Evolutionary conservation across 2,113 vertebrate species (phyloP).

Genomic region (Zootoca vivipara): DNA sequence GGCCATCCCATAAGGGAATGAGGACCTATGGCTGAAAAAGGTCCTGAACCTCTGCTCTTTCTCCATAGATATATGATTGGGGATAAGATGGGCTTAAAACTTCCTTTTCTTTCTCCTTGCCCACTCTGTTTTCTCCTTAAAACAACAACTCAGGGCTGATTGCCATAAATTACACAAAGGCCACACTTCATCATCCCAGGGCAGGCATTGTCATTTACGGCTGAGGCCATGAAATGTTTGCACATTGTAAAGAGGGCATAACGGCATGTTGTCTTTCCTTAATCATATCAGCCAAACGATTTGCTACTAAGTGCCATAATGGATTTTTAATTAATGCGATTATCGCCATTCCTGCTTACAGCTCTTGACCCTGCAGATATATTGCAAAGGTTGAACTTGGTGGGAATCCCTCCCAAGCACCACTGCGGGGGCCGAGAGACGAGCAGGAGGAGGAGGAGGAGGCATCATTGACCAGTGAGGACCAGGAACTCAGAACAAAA

Average conservation of each 20-base stretch:
- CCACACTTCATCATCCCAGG: constrained; percentile 47
- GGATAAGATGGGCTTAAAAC: constrained; percentile 16
- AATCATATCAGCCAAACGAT: constrained; percentile 60
- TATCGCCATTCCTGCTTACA: constrained; percentile 20
- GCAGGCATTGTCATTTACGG: constrained; percentile 42
- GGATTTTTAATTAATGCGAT: constrained; percentile 64
- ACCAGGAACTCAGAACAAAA: neutral
- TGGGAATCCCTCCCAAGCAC: neutral
- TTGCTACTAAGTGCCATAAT: constrained; percentile 47
- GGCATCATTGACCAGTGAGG: neutral
- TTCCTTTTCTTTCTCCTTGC: constrained; percentile 3
- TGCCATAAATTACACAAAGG: constrained; percentile 52
- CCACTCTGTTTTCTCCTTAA: neutral
- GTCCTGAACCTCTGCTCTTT: no score
- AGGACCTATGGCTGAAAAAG: no score
- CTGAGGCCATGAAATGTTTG: constrained; percentile 49
- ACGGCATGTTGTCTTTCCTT: constrained; percentile 65
- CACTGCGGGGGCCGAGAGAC: neutral
- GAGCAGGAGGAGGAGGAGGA: neutral
- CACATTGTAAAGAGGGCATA: constrained; percentile 41
- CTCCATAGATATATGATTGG: neutral
- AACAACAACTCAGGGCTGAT: constrained; percentile 49
- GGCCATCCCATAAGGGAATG: no score
- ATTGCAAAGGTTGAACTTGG: constrained; percentile 10
- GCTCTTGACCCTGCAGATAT: constrained; percentile 20